Base-by-base conservation (phyloP, 2,888 invertebrate genomes). In the Drosophila austrosaltans region DNA sequence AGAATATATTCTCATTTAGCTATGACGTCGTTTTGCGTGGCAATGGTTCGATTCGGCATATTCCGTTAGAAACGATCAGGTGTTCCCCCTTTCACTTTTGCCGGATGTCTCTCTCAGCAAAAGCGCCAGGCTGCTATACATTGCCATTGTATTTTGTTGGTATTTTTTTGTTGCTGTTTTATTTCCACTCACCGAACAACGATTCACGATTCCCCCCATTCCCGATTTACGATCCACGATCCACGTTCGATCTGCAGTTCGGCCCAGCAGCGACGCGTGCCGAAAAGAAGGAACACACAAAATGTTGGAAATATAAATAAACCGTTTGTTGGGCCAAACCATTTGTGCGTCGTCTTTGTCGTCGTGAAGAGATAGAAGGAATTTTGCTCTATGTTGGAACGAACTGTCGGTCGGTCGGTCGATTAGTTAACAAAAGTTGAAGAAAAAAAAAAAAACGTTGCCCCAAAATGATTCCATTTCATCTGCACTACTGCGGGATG, bases 331-430 rank as follows among this genome's bases (percentile, higher is more conserved):
- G 44, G 74, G 42, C 67, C 44, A 30, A 53, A 25, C 39, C 74
- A 72, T 72, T 72, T 73, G 75, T 74, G 75, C 75, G 72, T 63
- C 72, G 68, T 63, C 73, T 63, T 56, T 39, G 40, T 44, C 20
- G 40, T 53, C 30, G 40, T 40, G 20, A 32, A 62, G 57, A 67
- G 39, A 40, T 57, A 72, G 71, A 66, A 66, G 71, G 71, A 66
- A 72, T 73, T 16, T 16, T 56, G 73, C 73, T 60, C 73, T 63
- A 28, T 59, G 42, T 54, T 28, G 32, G 44, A 10, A 28, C 20
- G 28, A 32, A 10, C 22, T 32, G 16, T 16, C 22, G 44, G 20
- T 28, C n/a, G 44, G 12, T 36, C 32, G 30, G 22, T 32, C 36
- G 44, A 40, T 56, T 48, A 8, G 22, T 48, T 25, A 36, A 36